phyloP scores from a whole-genome alignment of 2,113 vertebrate genomes.

The Pica pica region DNA sequence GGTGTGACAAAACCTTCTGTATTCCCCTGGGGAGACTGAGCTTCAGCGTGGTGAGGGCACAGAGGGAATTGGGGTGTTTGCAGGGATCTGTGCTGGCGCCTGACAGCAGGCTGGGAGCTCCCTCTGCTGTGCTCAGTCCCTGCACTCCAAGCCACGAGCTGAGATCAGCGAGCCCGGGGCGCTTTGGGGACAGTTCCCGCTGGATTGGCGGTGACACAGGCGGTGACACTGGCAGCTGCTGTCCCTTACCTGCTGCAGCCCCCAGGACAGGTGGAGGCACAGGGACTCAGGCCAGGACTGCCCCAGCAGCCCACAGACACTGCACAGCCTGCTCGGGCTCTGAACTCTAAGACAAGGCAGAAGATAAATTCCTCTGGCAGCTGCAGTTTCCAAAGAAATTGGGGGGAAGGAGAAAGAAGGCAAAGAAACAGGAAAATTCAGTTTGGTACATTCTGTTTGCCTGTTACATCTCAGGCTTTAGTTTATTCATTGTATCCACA shows the following conservation, averaged over 20 bases:
- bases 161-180: neutral
- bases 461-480: neutral
- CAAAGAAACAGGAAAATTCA: neutral
- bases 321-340: neutral
- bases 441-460: neutral
- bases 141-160: neutral
- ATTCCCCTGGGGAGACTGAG: neutral
- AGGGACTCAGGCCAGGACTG: neutral
- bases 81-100: neutral
- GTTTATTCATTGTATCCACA: neutral
- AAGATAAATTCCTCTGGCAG: neutral
- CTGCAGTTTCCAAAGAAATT: neutral
- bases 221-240: neutral
- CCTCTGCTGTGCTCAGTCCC: neutral
- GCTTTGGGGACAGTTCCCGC: rapidly evolving
- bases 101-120: neutral
- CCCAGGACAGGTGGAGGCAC: neutral
- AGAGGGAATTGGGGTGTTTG: neutral
- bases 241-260: neutral
- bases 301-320: rapidly evolving
- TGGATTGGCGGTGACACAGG: rapidly evolving
- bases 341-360: neutral
- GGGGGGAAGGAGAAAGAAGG: neutral
- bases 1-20: neutral
- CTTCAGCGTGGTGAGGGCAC: neutral